A percentile compares a stretch with the other conserved stretches of the same genome.
Conservation (phyloP, 2,113 vertebrate genomes). For the Marmota flaviventris region DNA sequence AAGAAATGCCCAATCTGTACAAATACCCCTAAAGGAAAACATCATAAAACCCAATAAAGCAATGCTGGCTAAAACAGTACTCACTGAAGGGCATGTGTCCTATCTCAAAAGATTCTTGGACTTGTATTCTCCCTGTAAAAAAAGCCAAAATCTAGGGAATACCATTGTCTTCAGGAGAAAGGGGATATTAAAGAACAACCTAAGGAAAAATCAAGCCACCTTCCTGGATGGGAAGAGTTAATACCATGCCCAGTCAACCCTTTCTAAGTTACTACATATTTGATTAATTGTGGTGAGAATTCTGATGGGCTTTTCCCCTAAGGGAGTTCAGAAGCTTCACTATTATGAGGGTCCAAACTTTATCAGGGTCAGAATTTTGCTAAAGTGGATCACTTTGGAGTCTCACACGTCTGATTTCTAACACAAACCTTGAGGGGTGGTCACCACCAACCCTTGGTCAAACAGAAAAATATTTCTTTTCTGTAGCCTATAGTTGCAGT, state of each 20-base stretch:
- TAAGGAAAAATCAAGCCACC: no score
- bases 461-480: constrained; percentile 26
- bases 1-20: background rate
- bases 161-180: background rate
- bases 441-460: background rate
- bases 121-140: background rate
- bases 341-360: background rate
- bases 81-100: background rate
- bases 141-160: background rate
- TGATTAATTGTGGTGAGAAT: background rate
- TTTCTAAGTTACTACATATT: background rate
- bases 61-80: background rate
- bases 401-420: background rate
- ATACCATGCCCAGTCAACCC: background rate
- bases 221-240: background rate
- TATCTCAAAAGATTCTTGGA: background rate
- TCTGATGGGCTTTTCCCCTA: background rate
- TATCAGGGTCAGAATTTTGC: background rate
- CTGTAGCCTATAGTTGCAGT: background rate
- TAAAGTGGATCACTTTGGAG: background rate
- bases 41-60: background rate
- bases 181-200: background rate
- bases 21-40: background rate
- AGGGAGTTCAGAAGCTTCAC: constrained; percentile 4
- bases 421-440: background rate